phyloP scores from a whole-genome alignment of 2,113 vertebrate genomes.

The Arothron firmamentum region DNA sequence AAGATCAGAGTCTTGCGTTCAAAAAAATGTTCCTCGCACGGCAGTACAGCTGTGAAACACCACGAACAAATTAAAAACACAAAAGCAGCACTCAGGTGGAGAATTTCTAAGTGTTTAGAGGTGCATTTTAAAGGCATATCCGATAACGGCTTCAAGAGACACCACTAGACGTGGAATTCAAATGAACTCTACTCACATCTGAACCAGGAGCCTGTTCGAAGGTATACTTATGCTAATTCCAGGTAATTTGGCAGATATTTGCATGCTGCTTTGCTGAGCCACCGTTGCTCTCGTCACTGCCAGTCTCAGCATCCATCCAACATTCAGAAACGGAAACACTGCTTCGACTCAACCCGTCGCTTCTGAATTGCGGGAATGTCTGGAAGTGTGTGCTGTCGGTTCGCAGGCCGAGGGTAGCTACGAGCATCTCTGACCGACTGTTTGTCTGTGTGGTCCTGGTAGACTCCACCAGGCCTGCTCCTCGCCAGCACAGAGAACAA shows the following conservation, averaged over 20 bases:
- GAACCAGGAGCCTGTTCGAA: no score
- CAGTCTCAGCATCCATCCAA: no score
- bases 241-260: no score
- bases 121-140: neutral
- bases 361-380: neutral
- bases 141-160: no score
- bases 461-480: slow-evolving; percentile 7
- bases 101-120: neutral
- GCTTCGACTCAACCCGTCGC: no score
- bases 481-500: slow-evolving; percentile 8
- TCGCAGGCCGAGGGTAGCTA: slow-evolving; percentile 1
- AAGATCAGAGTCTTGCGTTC: no score
- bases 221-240: no score
- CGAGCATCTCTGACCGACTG: slow-evolving; percentile 5
- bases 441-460: slow-evolving; percentile 11
- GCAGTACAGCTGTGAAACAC: neutral
- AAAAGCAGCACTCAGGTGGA: neutral
- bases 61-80: neutral
- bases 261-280: no score
- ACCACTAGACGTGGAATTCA: no score
- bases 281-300: no score
- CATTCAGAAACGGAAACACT: neutral
- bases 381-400: neutral
- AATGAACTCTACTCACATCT: no score
- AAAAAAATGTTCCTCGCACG: no score